phyloP scores from a whole-genome alignment of 2,888 invertebrate genomes.

The Cheiracanthium punctorium region DNA sequence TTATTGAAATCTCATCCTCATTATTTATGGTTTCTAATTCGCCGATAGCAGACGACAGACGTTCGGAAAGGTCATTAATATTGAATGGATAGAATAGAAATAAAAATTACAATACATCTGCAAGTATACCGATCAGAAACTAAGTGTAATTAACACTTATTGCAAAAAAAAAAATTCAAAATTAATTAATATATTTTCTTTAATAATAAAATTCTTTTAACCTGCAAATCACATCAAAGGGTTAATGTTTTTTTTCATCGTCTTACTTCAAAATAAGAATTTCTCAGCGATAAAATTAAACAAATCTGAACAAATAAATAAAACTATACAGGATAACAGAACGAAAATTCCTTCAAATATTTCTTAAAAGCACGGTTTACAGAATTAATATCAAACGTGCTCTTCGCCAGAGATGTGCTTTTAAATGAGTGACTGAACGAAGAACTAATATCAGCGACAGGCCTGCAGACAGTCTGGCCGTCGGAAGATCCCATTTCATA shows the following conservation, averaged over 20 bases:
- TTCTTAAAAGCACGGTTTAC: background rate
- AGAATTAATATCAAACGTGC: background rate
- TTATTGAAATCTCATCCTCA: too few species aligned
- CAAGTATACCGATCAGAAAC: too few species aligned
- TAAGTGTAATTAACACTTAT: too few species aligned
- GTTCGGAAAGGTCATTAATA: background rate
- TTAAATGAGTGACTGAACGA: constrained; percentile 3
- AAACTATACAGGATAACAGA: background rate
- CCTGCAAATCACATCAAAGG: constrained; percentile 58
- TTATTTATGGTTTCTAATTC: too few species aligned
- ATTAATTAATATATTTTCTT: too few species aligned
- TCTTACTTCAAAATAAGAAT: background rate
- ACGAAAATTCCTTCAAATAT: background rate
- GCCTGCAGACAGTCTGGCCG: constrained; percentile 65
- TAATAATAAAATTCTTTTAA: too few species aligned
- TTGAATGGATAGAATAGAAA: too few species aligned
- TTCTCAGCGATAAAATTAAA: background rate
- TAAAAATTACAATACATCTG: too few species aligned
- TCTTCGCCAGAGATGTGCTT: background rate
- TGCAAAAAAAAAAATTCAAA: too few species aligned
- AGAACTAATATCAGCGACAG: constrained; percentile 31
- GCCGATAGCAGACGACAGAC: background rate
- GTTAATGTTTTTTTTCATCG: constrained; percentile 37
- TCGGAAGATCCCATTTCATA: constrained; percentile 48
- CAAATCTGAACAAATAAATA: background rate